Conservation (phyloP, 2,113 vertebrate species). For the Onychostruthus taczanowskii region DNA sequence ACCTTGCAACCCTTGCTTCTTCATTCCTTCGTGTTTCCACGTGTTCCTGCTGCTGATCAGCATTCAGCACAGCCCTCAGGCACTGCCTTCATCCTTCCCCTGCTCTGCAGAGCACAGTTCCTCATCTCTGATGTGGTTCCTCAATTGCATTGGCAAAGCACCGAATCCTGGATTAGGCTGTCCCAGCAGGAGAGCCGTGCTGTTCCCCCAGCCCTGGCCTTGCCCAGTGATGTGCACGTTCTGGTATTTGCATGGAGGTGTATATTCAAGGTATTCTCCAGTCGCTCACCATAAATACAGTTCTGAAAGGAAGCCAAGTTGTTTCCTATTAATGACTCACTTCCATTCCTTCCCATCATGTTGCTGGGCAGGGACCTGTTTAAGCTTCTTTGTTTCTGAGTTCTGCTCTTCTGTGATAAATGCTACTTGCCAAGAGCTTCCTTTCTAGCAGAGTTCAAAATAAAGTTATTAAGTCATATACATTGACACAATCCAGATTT, state of each 20-base stretch:
- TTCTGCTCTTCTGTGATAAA: slow-evolving; percentile 38
- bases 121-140: neutral
- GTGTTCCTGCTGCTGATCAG: neutral
- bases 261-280: neutral
- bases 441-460: neutral
- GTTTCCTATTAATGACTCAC: neutral
- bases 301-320: neutral
- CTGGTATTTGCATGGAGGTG: neutral
- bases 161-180: neutral
- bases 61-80: neutral
- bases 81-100: neutral
- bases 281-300: neutral
- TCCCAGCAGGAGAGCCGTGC: neutral
- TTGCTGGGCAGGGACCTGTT: neutral
- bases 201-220: neutral
- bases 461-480: neutral
- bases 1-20: neutral
- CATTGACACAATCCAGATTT: neutral
- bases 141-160: neutral
- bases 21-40: neutral
- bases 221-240: neutral
- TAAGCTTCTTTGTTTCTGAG: slow-evolving; percentile 14
- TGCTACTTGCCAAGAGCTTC: neutral
- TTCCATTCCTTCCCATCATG: neutral
- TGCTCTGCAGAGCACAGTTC: neutral